Evolutionary conservation across 2,113 vertebrate genomes (phyloP).

Genomic region (Elephas maximus): DNA sequence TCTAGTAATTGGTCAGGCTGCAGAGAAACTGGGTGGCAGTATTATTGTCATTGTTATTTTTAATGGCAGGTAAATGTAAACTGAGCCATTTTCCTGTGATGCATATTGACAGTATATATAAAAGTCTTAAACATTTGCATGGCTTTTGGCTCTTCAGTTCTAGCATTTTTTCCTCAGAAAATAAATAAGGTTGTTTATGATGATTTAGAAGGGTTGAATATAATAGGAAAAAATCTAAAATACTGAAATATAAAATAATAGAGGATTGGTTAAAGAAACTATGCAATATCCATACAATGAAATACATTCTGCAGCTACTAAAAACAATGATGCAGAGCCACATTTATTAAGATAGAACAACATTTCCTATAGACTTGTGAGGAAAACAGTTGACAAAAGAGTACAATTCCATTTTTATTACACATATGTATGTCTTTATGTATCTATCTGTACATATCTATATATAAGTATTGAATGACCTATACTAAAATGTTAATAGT

Average conservation of each 20-base stretch:
- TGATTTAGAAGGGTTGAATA: background rate
- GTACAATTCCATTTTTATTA: conserved; percentile 35
- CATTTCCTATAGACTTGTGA: conserved; percentile 1
- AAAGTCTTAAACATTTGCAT: conserved; percentile 50
- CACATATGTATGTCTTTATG: background rate
- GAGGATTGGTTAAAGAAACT: background rate
- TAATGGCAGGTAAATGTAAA: background rate
- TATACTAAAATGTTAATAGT: conserved; percentile 31
- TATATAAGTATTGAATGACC: background rate
- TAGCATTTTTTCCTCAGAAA: background rate
- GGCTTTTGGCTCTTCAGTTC: background rate
- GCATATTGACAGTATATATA: background rate
- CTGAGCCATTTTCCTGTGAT: background rate
- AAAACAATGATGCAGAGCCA: background rate
- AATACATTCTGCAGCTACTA: background rate
- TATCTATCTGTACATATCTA: background rate
- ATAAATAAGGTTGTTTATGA: conserved; percentile 21
- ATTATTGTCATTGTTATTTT: conserved; percentile 46
- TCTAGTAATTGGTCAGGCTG: background rate
- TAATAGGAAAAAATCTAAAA: background rate
- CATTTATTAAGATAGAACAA: conserved; percentile 51
- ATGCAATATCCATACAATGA: background rate
- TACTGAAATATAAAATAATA: conserved; percentile 33
- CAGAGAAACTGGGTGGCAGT: background rate
- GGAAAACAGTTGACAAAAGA: conserved; percentile 23